Conservation (phyloP, 2,797 vertebrate genomes). For the Oreochromis mossambicus region DNA sequence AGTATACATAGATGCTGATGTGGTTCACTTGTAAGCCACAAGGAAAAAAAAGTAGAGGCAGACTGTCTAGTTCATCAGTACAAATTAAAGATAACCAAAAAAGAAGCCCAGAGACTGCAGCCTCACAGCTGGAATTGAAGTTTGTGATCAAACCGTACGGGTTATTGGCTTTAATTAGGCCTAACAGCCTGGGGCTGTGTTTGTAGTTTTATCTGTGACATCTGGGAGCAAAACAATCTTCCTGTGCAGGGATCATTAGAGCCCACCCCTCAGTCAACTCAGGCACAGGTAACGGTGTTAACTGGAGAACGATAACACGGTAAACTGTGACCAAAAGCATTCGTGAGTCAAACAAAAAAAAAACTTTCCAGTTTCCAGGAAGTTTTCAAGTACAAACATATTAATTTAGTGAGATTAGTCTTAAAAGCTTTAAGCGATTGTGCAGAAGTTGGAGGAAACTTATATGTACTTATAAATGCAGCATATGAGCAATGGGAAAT, state of each 20-base stretch:
- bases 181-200: slow-evolving; percentile 22
- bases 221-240: slow-evolving; percentile 21
- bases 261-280: background rate
- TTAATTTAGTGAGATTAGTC: background rate
- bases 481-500: background rate
- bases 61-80: background rate
- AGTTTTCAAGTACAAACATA: background rate
- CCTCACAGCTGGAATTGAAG: slow-evolving; percentile 23
- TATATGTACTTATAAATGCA: background rate
- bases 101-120: background rate
- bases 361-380: background rate
- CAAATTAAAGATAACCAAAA: slow-evolving; percentile 32
- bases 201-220: slow-evolving; percentile 37
- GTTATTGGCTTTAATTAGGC: slow-evolving; percentile 57
- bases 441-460: background rate
- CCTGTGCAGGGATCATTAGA: slow-evolving; percentile 7
- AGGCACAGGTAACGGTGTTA: background rate
- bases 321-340: background rate
- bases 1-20: background rate
- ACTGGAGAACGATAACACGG: background rate
- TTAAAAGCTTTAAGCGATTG: background rate
- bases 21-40: slow-evolving; percentile 7
- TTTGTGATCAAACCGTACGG: slow-evolving; percentile 30
- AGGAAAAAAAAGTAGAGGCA: background rate
- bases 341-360: background rate